Conservation (phyloP, 23 tunicate genomes). For the Halocynthia roretzi region DNA sequence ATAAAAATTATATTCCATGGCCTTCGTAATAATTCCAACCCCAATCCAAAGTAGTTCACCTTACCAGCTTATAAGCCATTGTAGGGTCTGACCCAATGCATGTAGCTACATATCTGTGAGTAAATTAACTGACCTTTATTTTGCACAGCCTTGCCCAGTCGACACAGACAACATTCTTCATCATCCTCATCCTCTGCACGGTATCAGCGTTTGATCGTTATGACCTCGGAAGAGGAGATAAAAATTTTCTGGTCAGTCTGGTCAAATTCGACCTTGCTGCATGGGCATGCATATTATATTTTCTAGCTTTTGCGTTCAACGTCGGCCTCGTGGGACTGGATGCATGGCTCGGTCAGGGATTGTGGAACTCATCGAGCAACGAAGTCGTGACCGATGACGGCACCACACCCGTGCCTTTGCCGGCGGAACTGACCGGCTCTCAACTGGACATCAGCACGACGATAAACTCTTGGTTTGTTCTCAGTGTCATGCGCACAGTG, state of each 20-base stretch:
- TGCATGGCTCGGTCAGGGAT: slow-evolving; percentile 34
- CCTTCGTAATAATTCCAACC: too few species aligned
- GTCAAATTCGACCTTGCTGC: slow-evolving; percentile 31
- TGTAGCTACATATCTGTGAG: too few species aligned
- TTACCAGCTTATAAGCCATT: too few species aligned
- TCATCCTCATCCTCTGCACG: slow-evolving; percentile 32
- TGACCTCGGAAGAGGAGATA: slow-evolving; percentile 20
- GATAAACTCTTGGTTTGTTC: slow-evolving; percentile 46
- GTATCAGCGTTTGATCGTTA: slow-evolving; percentile 77
- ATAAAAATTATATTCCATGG: too few species aligned
- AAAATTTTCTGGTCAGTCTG: slow-evolving; percentile 25
- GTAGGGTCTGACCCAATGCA: too few species aligned
- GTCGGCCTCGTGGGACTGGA: slow-evolving; percentile 67
- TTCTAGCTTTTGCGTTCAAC: slow-evolving; percentile 35
- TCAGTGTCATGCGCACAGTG: slow-evolving; percentile 50
- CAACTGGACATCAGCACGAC: slow-evolving; percentile 1
- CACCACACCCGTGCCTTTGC: slow-evolving; percentile 3
- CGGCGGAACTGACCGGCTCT: slow-evolving; percentile 17
- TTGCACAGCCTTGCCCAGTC: slow-evolving; percentile 43
- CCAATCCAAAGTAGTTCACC: too few species aligned
- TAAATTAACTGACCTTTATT: too few species aligned
- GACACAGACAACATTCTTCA: slow-evolving; percentile 46
- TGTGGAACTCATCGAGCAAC: background rate
- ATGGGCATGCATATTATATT: slow-evolving; percentile 26
- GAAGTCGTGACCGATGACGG: background rate